Evolutionary conservation across 2,797 vertebrate species (phyloP).

Genomic region (Sebastes hopkinsi): DNA sequence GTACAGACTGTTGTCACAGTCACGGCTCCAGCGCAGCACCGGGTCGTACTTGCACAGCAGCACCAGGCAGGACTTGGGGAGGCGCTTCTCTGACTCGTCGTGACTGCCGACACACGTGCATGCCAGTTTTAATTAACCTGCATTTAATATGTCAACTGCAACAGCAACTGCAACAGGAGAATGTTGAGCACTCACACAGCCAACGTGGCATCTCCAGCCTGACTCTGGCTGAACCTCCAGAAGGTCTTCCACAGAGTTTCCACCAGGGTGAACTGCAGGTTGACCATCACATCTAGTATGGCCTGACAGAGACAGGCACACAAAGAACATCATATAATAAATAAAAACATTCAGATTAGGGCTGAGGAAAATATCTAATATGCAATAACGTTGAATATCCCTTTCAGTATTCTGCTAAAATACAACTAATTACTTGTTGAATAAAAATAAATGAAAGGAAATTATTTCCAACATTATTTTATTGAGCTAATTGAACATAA

Average conservation of each 20-base stretch:
- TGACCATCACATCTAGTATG: slow-evolving; percentile 95
- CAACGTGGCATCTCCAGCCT: slow-evolving; percentile 84
- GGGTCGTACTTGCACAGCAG: slow-evolving; percentile 93
- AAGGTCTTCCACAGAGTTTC: slow-evolving; percentile 97
- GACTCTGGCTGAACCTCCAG: slow-evolving; percentile 92
- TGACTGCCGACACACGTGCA: slow-evolving; percentile 78
- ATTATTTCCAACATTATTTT: too few relatives aligned
- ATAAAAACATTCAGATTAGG: background rate
- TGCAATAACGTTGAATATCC: too few relatives aligned
- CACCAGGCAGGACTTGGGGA: slow-evolving; percentile 92
- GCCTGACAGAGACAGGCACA: slow-evolving; percentile 77
- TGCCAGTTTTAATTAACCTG: background rate
- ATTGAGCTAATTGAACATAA: too few relatives aligned
- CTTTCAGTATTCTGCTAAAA: too few relatives aligned
- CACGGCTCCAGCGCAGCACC: slow-evolving; percentile 91
- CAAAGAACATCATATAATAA: background rate
- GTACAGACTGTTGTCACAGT: slow-evolving; percentile 94
- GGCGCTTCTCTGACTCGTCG: slow-evolving; percentile 93
- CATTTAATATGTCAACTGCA: too few relatives aligned
- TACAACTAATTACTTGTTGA: too few relatives aligned
- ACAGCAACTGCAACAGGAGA: background rate
- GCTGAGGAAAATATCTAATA: too few relatives aligned
- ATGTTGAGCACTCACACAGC: slow-evolving; percentile 84
- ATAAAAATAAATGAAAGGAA: too few relatives aligned
- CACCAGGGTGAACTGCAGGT: slow-evolving; percentile 94